These are phyloP conservation scores for Halocaridina rubra DNA, from an alignment of 2,888 invertebrate genomes.

Conservation along the genomic window DNA sequence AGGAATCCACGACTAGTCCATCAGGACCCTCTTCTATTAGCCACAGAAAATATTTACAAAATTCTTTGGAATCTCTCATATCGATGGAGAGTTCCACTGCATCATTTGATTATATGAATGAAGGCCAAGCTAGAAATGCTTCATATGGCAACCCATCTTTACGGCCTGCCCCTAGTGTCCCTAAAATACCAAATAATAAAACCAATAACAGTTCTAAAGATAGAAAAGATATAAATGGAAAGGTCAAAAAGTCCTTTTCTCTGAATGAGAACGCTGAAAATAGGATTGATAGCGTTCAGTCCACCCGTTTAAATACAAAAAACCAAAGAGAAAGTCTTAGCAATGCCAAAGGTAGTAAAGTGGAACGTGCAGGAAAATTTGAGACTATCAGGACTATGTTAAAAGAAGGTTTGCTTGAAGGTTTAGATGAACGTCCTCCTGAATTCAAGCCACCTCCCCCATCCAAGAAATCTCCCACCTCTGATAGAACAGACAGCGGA, in stretches of 20 bases:
- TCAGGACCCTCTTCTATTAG: constrained; percentile 32
- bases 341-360: constrained; percentile 18
- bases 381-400: constrained; percentile 81
- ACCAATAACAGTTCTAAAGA: constrained; percentile 10
- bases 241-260: constrained; percentile 20
- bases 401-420: constrained; percentile 77
- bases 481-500: constrained; percentile 55
- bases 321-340: constrained; percentile 39
- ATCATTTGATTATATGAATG: constrained; percentile 68
- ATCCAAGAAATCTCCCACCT: constrained; percentile 22
- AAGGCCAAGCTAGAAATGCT: constrained; percentile 81
- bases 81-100: constrained; percentile 69
- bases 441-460: constrained; percentile 75
- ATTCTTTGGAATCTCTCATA: constrained; percentile 48
- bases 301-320: constrained; percentile 21
- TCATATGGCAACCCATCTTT: constrained; percentile 80
- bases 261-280: neutral
- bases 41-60: constrained; percentile 27
- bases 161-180: neutral
- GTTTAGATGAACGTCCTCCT: constrained; percentile 70
- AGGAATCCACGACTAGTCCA: constrained; percentile 45
- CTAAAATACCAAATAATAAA: neutral
- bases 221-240: constrained; percentile 28
- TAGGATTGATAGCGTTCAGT: neutral
- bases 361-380: constrained; percentile 72